Conservation (phyloP, 2,113 vertebrate genomes). For the Xiphophorus hellerii region DNA sequence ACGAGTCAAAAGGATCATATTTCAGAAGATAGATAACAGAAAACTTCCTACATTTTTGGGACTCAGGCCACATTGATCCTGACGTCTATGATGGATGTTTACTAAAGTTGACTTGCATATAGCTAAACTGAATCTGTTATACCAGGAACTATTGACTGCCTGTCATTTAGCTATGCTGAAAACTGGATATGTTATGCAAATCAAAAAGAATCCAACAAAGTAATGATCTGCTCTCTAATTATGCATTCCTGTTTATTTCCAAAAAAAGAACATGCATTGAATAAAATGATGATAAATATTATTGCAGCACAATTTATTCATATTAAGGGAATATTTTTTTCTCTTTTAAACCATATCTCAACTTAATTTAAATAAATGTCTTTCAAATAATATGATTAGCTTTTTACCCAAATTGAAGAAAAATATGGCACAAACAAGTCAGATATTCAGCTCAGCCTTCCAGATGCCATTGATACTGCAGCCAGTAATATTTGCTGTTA, state of each 20-base stretch:
- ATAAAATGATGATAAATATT: neutral
- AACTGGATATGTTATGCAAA: neutral
- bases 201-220: neutral
- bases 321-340: neutral
- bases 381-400: no score
- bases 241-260: neutral
- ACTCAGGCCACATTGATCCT: constrained; percentile 25
- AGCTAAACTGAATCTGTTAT: neutral
- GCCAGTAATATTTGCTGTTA: neutral
- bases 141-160: neutral
- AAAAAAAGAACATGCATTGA: neutral
- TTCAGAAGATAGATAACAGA: constrained; percentile 24
- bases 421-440: no score
- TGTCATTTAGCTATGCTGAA: neutral
- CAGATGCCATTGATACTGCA: neutral
- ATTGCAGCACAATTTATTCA: neutral
- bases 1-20: constrained; percentile 44
- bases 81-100: constrained; percentile 20
- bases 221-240: neutral
- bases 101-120: constrained; percentile 6
- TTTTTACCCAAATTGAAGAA: no score
- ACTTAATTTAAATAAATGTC: neutral
- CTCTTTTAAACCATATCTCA: neutral
- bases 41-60: constrained; percentile 40
- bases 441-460: no score